A percentile compares a stretch with the other conserved stretches of the same genome.
Conservation (phyloP, 1,140 invertebrate genomes). For the Arion vulgaris region DNA sequence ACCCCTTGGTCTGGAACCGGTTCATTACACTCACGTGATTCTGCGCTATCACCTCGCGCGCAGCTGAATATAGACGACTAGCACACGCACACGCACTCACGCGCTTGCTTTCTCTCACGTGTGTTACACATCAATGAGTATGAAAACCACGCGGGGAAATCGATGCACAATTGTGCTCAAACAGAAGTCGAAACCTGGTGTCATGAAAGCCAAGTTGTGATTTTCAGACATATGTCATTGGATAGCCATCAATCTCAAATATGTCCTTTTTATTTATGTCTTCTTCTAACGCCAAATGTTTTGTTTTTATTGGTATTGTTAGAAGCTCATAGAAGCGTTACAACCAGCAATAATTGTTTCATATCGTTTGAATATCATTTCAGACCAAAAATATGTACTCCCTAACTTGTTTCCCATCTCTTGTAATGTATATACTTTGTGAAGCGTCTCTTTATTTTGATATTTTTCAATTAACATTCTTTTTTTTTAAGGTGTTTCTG, state of each 20-base stretch:
- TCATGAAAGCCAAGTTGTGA: neutral
- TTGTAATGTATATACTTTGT: too few relatives aligned
- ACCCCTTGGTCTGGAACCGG: neutral
- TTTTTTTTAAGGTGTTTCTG: too few relatives aligned
- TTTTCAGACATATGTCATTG: slow-evolving; percentile 8
- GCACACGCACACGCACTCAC: slow-evolving; percentile 2
- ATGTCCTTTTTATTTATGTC: neutral
- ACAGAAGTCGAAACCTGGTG: neutral
- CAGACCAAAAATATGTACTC: too few relatives aligned
- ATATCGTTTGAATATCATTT: too few relatives aligned
- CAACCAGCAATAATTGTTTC: too few relatives aligned
- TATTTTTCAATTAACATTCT: too few relatives aligned
- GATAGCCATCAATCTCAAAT: slow-evolving; percentile 10
- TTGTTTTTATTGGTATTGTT: neutral
- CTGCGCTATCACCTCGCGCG: neutral
- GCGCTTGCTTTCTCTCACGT: slow-evolving; percentile 14
- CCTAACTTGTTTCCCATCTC: too few relatives aligned
- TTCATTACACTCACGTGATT: neutral
- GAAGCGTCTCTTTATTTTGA: too few relatives aligned
- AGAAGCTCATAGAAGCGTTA: neutral
- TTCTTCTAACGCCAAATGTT: neutral
- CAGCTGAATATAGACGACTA: neutral
- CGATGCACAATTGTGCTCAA: neutral
- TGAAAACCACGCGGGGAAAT: neutral
- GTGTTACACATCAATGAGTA: neutral